Evolutionary conservation across 1,140 invertebrate species (phyloP).

Genomic region (Paramacrobiotus metropolitanus): DNA sequence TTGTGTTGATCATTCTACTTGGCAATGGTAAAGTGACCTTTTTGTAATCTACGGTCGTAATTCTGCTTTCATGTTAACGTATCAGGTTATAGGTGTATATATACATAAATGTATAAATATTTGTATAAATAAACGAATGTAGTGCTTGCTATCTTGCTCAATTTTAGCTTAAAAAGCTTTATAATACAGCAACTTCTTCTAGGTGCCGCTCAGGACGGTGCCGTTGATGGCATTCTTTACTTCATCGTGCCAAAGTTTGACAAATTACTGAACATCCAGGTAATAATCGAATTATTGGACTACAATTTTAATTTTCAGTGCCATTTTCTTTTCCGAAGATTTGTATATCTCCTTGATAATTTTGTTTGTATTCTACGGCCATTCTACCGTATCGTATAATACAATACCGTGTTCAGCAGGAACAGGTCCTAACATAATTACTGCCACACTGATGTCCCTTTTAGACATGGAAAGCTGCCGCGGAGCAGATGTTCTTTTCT

Average conservation of each 20-base stretch:
- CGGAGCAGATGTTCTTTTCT: slow-evolving; percentile 28
- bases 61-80: too few relatives aligned
- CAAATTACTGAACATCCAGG: slow-evolving; percentile 24
- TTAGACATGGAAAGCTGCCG: slow-evolving; percentile 25
- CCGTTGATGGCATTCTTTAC: slow-evolving; percentile 25
- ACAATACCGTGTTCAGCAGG: too few relatives aligned
- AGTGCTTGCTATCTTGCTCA: too few relatives aligned
- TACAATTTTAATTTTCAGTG: too few relatives aligned
- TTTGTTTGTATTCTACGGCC: too few relatives aligned
- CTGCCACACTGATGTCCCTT: not conserved
- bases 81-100: too few relatives aligned
- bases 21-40: not conserved
- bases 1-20: not conserved
- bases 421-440: not conserved
- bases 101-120: too few relatives aligned
- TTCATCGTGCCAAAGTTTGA: slow-evolving; percentile 21
- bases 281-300: slow-evolving; percentile 11
- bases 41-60: too few relatives aligned
- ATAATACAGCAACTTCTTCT: not conserved
- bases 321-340: not conserved
- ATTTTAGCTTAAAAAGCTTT: too few relatives aligned
- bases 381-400: too few relatives aligned
- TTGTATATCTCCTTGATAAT: too few relatives aligned
- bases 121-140: too few relatives aligned
- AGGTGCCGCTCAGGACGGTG: slow-evolving; percentile 25